A percentile compares a stretch with the other conserved stretches of the same genome.
Evolutionary conservation across 2,113 vertebrate genomes (phyloP).

Genomic region (Calcarius ornatus): DNA sequence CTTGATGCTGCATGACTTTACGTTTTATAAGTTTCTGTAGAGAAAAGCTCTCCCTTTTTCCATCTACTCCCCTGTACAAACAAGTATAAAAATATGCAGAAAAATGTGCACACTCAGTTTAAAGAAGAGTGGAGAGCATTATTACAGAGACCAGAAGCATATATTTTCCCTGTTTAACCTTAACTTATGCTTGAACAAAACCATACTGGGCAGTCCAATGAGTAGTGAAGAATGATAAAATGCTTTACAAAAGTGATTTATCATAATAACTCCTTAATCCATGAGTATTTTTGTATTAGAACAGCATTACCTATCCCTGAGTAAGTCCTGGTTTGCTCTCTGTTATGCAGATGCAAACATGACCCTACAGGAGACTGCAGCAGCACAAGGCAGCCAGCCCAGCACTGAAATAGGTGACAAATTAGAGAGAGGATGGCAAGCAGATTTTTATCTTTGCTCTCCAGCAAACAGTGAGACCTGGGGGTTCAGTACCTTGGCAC

Average conservation of each 20-base stretch:
- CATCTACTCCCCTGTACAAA: background rate
- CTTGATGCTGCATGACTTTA: background rate
- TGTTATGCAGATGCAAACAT: background rate
- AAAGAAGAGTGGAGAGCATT: background rate
- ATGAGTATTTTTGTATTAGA: background rate
- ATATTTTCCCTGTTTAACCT: background rate
- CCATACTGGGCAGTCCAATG: accelerated
- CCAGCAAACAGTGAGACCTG: background rate
- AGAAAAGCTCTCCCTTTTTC: background rate
- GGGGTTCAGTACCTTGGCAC: background rate
- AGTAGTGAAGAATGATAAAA: background rate
- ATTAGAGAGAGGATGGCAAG: background rate
- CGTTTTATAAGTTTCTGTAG: background rate
- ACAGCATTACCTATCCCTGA: background rate
- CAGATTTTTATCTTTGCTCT: background rate
- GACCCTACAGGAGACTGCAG: background rate
- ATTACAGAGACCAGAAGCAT: background rate
- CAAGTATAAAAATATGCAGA: background rate
- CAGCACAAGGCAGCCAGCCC: background rate
- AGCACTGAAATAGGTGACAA: background rate
- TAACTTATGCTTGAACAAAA: background rate
- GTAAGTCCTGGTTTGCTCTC: background rate
- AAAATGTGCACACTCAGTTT: background rate
- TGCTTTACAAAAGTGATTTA: background rate
- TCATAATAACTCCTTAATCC: background rate